Percentiles rank a stretch among this genome's conserved stretches.
phyloP scores from a whole-genome alignment of 2,797 vertebrate genomes.

The Sebastes minor region DNA sequence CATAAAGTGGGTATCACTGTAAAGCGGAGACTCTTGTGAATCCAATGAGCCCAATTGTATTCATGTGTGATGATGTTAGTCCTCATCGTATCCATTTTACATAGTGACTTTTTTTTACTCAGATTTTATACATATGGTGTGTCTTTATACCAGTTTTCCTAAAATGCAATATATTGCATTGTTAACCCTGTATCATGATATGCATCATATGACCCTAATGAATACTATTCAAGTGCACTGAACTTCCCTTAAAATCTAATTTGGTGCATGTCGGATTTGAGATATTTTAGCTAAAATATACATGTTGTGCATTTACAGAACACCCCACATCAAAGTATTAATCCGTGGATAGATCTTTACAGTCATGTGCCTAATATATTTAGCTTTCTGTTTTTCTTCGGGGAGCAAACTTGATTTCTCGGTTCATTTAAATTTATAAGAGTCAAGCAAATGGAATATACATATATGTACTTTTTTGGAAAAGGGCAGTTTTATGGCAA shows the following conservation, averaged over 20 bases:
- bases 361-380: slow-evolving; percentile 59
- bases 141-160: too few species aligned
- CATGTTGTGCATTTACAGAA: slow-evolving; percentile 1
- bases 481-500: slow-evolving; percentile 89
- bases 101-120: too few species aligned
- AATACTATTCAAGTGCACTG: background rate
- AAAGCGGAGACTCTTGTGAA: too few species aligned
- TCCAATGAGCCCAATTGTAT: accelerated
- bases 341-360: slow-evolving; percentile 31
- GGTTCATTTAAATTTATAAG: slow-evolving; percentile 91
- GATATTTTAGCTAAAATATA: background rate
- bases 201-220: accelerated
- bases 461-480: slow-evolving; percentile 78
- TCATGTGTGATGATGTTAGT: too few species aligned
- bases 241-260: background rate
- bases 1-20: too few species aligned
- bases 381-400: slow-evolving; percentile 75
- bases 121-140: too few species aligned
- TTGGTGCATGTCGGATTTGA: background rate
- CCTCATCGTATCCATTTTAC: too few species aligned
- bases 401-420: slow-evolving; percentile 85
- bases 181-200: too few species aligned
- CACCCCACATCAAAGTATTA: background rate
- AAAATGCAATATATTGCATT: too few species aligned
- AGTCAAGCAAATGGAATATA: slow-evolving; percentile 91